Conservation (phyloP, 2,888 invertebrate genomes). For the Podabrus alpinus region DNA sequence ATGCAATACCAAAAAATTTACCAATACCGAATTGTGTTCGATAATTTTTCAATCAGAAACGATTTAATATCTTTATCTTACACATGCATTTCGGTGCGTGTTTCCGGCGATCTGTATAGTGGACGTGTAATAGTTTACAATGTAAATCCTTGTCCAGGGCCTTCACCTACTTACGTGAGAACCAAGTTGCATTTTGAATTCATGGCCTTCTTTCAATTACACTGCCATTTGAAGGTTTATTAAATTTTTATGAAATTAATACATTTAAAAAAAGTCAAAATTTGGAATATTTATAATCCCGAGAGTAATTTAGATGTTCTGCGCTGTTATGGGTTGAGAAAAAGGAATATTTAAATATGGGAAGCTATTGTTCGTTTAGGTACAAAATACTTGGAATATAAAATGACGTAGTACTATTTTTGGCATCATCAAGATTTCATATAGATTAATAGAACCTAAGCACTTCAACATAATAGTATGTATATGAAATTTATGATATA, state of each 20-base stretch:
- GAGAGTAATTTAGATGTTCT: background rate
- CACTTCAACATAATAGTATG: no score
- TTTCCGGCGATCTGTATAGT: constrained; percentile 34
- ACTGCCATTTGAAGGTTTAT: constrained; percentile 22
- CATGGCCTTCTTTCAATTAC: constrained; percentile 51
- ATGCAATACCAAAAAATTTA: constrained; percentile 44
- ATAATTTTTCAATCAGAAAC: constrained; percentile 33
- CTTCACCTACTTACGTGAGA: constrained; percentile 56
- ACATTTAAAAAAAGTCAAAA: background rate
- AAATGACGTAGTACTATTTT: background rate
- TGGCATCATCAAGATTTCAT: background rate
- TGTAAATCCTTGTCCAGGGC: constrained; percentile 51
- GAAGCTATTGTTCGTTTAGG: background rate
- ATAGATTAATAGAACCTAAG: background rate
- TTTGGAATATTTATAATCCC: background rate
- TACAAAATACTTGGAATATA: background rate
- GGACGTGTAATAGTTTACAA: constrained; percentile 47
- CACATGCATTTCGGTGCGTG: constrained; percentile 20
- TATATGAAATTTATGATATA: no score
- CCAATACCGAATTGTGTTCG: constrained; percentile 37
- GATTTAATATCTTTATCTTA: constrained; percentile 38
- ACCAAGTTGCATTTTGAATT: constrained; percentile 53
- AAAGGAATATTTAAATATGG: background rate
- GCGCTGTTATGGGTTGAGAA: background rate
- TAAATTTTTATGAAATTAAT: constrained; percentile 8